A percentile compares a stretch with the other conserved stretches of the same genome.
phyloP scores from a whole-genome alignment of 2,113 vertebrate species.

The Salvelinus sp. region DNA sequence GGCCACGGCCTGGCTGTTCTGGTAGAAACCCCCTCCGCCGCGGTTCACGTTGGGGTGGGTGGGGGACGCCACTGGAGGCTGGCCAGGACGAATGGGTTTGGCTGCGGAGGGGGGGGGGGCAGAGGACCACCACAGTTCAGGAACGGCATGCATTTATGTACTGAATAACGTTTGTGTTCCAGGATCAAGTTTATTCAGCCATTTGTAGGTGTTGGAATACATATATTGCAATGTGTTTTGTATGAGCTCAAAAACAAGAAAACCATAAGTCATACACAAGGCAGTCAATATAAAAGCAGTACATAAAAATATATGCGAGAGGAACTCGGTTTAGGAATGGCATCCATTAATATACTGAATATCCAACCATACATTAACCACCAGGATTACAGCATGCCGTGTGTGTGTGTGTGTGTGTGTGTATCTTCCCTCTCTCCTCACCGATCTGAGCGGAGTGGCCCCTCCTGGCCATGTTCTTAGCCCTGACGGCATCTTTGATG shows the following conservation, averaged over 20 bases:
- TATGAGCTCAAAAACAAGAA: too few relatives aligned
- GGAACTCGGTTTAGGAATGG: too few relatives aligned
- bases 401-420: neutral
- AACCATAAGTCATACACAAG: too few relatives aligned
- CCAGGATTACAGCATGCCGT: neutral
- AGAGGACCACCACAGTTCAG: too few relatives aligned
- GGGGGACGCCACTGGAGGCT: slow-evolving; percentile 94
- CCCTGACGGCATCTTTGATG: slow-evolving; percentile 96
- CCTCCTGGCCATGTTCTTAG: slow-evolving; percentile 97
- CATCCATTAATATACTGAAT: too few relatives aligned
- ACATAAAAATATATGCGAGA: too few relatives aligned
- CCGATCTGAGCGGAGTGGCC: slow-evolving; percentile 95
- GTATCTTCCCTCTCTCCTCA: slow-evolving; percentile 45
- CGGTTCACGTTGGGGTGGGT: slow-evolving; percentile 95
- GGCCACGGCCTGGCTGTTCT: slow-evolving; percentile 87
- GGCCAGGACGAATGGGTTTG: slow-evolving; percentile 95
- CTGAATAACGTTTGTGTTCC: too few relatives aligned
- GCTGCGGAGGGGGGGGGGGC: slow-evolving; percentile 66
- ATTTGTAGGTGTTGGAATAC: too few relatives aligned
- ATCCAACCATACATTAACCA: too few relatives aligned
- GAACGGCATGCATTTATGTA: neutral
- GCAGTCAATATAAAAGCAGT: too few relatives aligned
- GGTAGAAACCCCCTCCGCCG: slow-evolving; percentile 84
- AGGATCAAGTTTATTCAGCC: too few relatives aligned
- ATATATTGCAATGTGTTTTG: too few relatives aligned